Base-by-base conservation (phyloP, 2,113 vertebrate genomes). In the Physeter macrocephalus region DNA sequence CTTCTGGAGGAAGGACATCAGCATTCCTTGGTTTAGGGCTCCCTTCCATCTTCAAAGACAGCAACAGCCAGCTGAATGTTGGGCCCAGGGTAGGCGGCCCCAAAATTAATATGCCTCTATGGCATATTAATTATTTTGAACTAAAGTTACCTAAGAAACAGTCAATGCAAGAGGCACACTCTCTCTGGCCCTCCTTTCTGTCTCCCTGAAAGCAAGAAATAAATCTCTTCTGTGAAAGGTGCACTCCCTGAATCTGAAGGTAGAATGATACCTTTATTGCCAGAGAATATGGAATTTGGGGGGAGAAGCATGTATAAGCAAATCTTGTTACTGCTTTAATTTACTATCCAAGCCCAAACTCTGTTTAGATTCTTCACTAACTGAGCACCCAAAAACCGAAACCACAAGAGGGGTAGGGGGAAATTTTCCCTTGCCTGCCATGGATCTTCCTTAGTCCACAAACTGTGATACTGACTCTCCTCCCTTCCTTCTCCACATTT, bases 361-460 rank as follows among this genome's bases (percentile, higher is more conserved):
- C 49, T 80, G 31, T 80, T 57, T 36, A 25, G 21, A 41, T 52
- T 54, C 6, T 57, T 36, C 12, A 57, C 77, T 54, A 21, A 15
- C 29, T 66, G 6, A 54, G 77, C 52, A 36, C 77, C 75, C 77
- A 15, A n/a, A 80, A 80, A 8, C 34, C 34, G 15, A 57, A 15
- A 25, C 21, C 34, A 54, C 7, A 36, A 36, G 3, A 54, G 11
- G 34, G 6, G 20, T 8, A 8, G 34, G 0, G 31, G 31, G 49
- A 36, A 25, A 54, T 54, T 23, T 80, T 36, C 21, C 6, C 34
- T 34, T 80, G 6, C 49, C 77, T 8, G 1, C 12, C 34, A 25
- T 0, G 49, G 12, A 80, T 54, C 15, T 39, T 77, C 5, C 14
- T n/a, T 5, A 39, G n/a, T 1, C 1, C 21, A 15, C 1, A 36